Base-by-base conservation (phyloP, 2,888 invertebrate genomes). In the Poecilus cupreus region DNA sequence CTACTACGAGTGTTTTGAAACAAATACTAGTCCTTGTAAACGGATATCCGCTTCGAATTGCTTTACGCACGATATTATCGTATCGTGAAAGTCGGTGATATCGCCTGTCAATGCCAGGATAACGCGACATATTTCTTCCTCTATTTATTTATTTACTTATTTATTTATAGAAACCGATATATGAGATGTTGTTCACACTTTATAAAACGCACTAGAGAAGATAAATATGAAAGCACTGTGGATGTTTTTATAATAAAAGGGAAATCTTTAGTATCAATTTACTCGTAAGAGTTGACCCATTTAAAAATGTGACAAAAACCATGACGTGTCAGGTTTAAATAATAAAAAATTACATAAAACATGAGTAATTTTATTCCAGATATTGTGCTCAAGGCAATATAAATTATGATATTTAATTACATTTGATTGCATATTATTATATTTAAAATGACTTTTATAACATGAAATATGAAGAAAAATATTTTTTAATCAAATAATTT, bases 361-460 rank as follows among this genome's bases (percentile, higher is more conserved):
- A 43, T 43, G 43, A 43, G 43, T 43, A 43, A 43, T 43, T 43
- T 43, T 43, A 43, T 43, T 43, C 43, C 43, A 43, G 11, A 11
- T 43, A 43, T 43, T 24, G n/a, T 22, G 26, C 60, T 60, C 26
- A 60, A 60, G 60, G 60, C 60, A 60, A 60, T 60, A 24, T 60
- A 60, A 60, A 60, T 60, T 60, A 60, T 24, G 60, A 60, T 60
- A 60, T 60, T 60, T 60, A 60, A 60, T 60, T 60, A 60, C 60
- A 24, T 60, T 24, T 60, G 60, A 60, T 60, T 60, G 60, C 60
- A 60, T 60, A 24, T 60, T 60, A 60, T 60, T 60, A 24, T 22
- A 60, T 24, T 60, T 24, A 26, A 43, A 43, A 43, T 43, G 43
- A 13, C 43, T 32, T 43, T 43, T 43, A 60, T 60, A 26, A 24